A percentile compares a stretch with the other conserved stretches of the same genome.
phyloP scores from a whole-genome alignment of 37 sponge, comb jelly and placozoan species.

The Spongilla lacustris region DNA sequence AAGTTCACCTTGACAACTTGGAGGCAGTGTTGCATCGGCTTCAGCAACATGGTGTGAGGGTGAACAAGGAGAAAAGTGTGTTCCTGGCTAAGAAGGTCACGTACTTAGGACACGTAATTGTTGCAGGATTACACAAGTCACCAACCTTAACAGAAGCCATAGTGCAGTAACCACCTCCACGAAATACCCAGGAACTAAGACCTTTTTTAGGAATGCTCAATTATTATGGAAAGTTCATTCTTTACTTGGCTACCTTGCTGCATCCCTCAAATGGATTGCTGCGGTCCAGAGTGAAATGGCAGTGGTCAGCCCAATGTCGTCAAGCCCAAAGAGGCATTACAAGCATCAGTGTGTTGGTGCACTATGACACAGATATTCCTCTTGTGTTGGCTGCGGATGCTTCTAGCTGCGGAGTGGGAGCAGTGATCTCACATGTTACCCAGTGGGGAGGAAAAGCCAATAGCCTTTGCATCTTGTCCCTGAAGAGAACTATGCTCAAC shows the following conservation, averaged over 20 bases:
- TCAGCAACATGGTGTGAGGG: background rate
- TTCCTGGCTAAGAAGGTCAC: conserved; percentile 4
- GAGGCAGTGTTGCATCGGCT: conserved; percentile 13
- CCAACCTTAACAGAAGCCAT: conserved; percentile 19
- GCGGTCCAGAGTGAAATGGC: background rate
- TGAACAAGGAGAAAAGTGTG: conserved; percentile 1
- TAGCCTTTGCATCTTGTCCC: conserved; percentile 40
- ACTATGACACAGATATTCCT: conserved; percentile 41
- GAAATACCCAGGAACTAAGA: conserved; percentile 19
- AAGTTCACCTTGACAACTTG: conserved; percentile 26
- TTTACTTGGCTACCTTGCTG: conserved; percentile 10
- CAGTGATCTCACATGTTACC: conserved; percentile 45
- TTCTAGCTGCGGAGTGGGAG: no score
- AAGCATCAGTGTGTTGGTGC: conserved; percentile 5
- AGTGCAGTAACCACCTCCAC: conserved; percentile 17
- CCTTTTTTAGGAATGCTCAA: conserved; percentile 30
- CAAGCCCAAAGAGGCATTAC: conserved; percentile 16
- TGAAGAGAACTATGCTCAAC: conserved; percentile 8
- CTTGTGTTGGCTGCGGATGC: conserved; percentile 46
- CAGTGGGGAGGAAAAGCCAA: conserved; percentile 32
- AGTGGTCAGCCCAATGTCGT: conserved; percentile 6
- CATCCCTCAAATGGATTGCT: conserved; percentile 27
- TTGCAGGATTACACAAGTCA: conserved; percentile 27
- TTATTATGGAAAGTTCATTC: conserved; percentile 46
- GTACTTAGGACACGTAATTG: conserved; percentile 35